Evolutionary conservation across 2,113 vertebrate genomes (phyloP).

Genomic region (Pica pica): DNA sequence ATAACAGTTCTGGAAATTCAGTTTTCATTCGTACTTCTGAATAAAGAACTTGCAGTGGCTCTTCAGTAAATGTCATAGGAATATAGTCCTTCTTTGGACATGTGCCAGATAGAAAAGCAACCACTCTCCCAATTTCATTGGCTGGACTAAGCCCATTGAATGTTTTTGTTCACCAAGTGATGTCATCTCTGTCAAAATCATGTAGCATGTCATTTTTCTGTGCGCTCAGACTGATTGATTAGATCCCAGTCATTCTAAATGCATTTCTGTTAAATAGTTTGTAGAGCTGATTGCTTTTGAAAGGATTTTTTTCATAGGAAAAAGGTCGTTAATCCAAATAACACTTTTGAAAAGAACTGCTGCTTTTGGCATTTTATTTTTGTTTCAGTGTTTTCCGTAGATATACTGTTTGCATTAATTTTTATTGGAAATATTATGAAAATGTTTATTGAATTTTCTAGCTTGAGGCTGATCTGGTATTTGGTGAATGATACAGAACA

Average conservation of each 20-base stretch:
- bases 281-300: background rate
- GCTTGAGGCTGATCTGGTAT: background rate
- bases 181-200: constrained; percentile 7
- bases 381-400: background rate
- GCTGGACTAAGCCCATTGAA: background rate
- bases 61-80: background rate
- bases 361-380: background rate
- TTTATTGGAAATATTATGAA: background rate
- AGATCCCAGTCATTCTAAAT: background rate
- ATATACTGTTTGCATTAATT: background rate
- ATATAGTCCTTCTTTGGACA: background rate
- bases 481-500: background rate
- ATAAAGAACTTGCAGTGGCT: background rate
- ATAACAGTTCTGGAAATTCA: background rate
- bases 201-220: background rate
- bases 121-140: background rate
- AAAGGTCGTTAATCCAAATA: background rate
- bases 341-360: background rate
- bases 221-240: constrained; percentile 37
- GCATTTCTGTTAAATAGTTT: constrained; percentile 27
- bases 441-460: background rate
- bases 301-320: background rate
- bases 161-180: background rate
- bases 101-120: background rate
- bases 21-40: background rate